These are phyloP conservation scores for Phaedon cochleariae DNA, from an alignment of 2,888 invertebrate species.

Conservation along the genomic window DNA sequence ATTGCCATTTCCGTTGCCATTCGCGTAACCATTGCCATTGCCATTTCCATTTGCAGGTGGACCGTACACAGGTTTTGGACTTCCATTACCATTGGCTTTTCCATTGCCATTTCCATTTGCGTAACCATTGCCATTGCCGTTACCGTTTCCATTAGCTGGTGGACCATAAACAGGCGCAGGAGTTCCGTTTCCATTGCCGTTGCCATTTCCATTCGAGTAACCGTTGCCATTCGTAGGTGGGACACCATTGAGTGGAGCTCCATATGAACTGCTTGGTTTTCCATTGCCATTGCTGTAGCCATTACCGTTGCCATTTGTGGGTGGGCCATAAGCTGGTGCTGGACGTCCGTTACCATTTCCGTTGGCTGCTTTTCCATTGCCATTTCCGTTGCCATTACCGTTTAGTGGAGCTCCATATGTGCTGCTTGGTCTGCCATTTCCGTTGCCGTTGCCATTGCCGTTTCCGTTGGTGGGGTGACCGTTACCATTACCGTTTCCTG, in stretches of 20 bases:
- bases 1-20: slow-evolving; percentile 40
- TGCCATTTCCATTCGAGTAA: slow-evolving; percentile 30
- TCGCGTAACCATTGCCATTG: slow-evolving; percentile 18
- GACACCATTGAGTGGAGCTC: slow-evolving; percentile 32
- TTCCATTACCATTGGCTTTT: slow-evolving; percentile 41
- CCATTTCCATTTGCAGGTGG: slow-evolving; percentile 24
- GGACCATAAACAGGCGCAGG: slow-evolving; percentile 26
- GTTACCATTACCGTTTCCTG: slow-evolving; percentile 28
- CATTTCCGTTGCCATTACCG: slow-evolving; percentile 43
- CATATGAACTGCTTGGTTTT: no score
- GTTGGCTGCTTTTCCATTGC: slow-evolving; percentile 39
- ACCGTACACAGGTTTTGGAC: slow-evolving; percentile 47
- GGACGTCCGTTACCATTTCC: slow-evolving; percentile 27
- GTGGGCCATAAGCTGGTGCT: slow-evolving; percentile 11
- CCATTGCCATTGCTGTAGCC: slow-evolving; percentile 37
- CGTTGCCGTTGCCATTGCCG: slow-evolving; percentile 43
- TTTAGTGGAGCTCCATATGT: slow-evolving; percentile 40
- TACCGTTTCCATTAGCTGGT: slow-evolving; percentile 28
- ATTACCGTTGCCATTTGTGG: slow-evolving; percentile 38
- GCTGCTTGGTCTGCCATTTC: slow-evolving; percentile 38
- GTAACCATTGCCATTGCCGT: slow-evolving; percentile 42
- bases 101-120: slow-evolving; percentile 24
- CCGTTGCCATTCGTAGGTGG: slow-evolving; percentile 35
- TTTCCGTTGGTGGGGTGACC: slow-evolving; percentile 44
- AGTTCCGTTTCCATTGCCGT: slow-evolving; percentile 29